These are phyloP conservation scores for Coenonympha glycerion DNA, from an alignment of 2,888 invertebrate species.

Conservation along the genomic window DNA sequence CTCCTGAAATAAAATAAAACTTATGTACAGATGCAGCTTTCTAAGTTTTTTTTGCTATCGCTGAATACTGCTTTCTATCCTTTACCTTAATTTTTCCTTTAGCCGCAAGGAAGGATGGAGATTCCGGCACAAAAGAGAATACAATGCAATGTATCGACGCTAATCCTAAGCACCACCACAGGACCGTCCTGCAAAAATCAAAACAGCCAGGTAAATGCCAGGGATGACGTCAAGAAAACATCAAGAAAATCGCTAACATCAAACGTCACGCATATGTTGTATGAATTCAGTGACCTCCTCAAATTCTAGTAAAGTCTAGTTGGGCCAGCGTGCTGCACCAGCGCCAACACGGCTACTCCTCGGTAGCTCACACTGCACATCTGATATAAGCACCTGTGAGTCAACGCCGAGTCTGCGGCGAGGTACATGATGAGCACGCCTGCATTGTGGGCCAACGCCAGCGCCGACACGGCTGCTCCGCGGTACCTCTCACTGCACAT, in stretches of 20 bases:
- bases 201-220: too few relatives aligned
- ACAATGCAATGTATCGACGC: slow-evolving; percentile 44
- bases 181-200: slow-evolving; percentile 39
- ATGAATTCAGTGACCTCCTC: too few relatives aligned
- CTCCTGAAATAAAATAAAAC: slow-evolving; percentile 34
- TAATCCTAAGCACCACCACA: slow-evolving; percentile 45
- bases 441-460: slow-evolving; percentile 49
- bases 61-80: too few relatives aligned
- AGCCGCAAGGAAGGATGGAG: slow-evolving; percentile 55
- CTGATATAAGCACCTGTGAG: slow-evolving; percentile 36
- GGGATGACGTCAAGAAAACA: too few relatives aligned
- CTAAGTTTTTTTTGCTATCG: too few relatives aligned
- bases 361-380: slow-evolving; percentile 41
- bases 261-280: too few relatives aligned
- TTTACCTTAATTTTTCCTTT: slow-evolving; percentile 40
- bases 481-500: slow-evolving; percentile 41
- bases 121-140: slow-evolving; percentile 50
- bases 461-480: slow-evolving; percentile 52
- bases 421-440: slow-evolving; percentile 58
- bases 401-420: slow-evolving; percentile 42
- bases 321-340: slow-evolving; percentile 49
- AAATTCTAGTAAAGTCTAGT: too few relatives aligned
- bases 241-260: too few relatives aligned
- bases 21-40: background rate
- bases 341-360: slow-evolving; percentile 51